Conservation (phyloP, 2,113 vertebrate genomes). For the Plestiodon gilberti region DNA sequence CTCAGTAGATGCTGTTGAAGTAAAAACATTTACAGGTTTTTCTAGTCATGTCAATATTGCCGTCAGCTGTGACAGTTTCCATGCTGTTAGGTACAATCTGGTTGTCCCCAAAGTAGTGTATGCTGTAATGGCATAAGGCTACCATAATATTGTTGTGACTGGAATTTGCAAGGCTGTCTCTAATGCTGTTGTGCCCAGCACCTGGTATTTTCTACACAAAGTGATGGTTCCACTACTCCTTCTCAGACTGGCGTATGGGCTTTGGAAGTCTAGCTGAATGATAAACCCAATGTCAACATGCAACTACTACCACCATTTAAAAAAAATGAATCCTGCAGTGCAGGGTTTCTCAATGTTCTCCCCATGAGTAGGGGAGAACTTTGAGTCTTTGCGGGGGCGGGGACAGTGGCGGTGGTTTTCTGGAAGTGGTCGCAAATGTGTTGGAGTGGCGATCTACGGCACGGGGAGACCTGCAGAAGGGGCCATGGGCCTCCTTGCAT, state of each 20-base stretch:
- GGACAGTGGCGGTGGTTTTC: no score
- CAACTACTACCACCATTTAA: background rate
- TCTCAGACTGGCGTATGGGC: background rate
- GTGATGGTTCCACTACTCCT: background rate
- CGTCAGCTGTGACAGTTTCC: background rate
- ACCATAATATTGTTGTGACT: background rate
- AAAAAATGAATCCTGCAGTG: background rate
- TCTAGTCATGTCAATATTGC: slow-evolving; percentile 23
- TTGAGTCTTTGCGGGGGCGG: no score
- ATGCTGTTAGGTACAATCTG: background rate
- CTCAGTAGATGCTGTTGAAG: slow-evolving; percentile 7
- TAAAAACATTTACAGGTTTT: slow-evolving; percentile 22
- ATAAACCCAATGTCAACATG: background rate
- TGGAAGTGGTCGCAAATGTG: no score
- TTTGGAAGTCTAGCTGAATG: background rate
- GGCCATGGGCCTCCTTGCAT: no score
- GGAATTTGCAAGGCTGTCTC: background rate
- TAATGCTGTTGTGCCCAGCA: background rate
- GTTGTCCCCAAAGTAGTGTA: background rate
- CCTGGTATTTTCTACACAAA: background rate
- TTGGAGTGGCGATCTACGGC: no score
- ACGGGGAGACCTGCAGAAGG: no score
- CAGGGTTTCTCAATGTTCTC: background rate
- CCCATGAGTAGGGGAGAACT: no score
- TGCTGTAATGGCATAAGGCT: slow-evolving; percentile 4